Evolutionary conservation across 2,888 invertebrate genomes (phyloP).

Genomic region (Philonicus albiceps): DNA sequence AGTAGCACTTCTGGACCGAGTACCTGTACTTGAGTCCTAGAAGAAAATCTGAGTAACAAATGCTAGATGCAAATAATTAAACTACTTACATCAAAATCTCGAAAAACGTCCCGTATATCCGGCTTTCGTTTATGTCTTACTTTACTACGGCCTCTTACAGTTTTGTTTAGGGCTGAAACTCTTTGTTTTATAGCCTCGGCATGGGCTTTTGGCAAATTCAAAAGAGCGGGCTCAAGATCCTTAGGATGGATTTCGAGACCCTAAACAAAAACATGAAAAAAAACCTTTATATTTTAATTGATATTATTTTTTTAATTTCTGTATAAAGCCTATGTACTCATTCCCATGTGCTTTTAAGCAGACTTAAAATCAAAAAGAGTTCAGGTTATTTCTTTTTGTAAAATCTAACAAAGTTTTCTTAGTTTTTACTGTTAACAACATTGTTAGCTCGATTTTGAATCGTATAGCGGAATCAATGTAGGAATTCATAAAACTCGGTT

Average conservation of each 20-base stretch:
- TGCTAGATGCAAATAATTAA: neutral
- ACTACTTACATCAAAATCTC: slow-evolving; percentile 79
- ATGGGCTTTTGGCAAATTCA: slow-evolving; percentile 70
- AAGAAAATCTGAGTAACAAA: neutral
- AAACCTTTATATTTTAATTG: too few species aligned
- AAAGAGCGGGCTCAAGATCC: slow-evolving; percentile 67
- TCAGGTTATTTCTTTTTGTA: too few species aligned
- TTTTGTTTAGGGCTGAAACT: slow-evolving; percentile 76
- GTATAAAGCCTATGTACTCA: too few species aligned
- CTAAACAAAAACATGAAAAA: too few species aligned
- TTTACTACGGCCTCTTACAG: slow-evolving; percentile 71
- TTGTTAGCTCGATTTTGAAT: too few species aligned
- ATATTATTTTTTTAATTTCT: too few species aligned
- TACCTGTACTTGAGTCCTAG: slow-evolving; percentile 80
- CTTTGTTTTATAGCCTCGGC: slow-evolving; percentile 77
- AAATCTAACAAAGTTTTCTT: too few species aligned
- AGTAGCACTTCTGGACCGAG: slow-evolving; percentile 85
- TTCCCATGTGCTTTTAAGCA: too few species aligned
- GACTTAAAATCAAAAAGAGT: too few species aligned
- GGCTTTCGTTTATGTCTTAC: slow-evolving; percentile 72
- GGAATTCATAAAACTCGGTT: too few species aligned
- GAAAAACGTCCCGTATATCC: slow-evolving; percentile 84
- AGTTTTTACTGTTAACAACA: too few species aligned
- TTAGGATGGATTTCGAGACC: slow-evolving; percentile 67
- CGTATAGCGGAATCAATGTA: too few species aligned